These are phyloP conservation scores for Hemiprocne comata DNA, from an alignment of 2,113 vertebrate genomes.

Conservation along the genomic window DNA sequence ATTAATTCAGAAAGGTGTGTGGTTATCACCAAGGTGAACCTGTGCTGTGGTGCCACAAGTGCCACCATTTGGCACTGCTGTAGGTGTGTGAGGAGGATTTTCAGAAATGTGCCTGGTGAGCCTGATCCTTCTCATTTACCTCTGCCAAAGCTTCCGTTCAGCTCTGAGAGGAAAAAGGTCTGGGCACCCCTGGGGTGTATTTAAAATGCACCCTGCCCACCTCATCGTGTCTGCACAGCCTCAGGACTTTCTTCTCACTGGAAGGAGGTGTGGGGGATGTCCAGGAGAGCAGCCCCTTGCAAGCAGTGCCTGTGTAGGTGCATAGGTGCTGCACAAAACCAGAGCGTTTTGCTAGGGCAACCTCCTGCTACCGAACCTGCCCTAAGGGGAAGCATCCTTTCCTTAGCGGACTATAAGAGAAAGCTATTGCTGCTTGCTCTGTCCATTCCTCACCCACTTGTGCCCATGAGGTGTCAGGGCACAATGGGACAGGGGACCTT, in stretches of 20 bases:
- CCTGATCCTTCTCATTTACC: background rate
- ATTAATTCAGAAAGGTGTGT: background rate
- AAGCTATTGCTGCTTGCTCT: background rate
- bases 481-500: background rate
- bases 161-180: background rate
- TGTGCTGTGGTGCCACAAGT: fast-evolving
- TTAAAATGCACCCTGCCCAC: fast-evolving
- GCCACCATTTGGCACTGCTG: background rate
- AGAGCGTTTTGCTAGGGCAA: background rate
- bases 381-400: background rate
- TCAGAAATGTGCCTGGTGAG: fast-evolving
- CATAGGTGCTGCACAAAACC: background rate
- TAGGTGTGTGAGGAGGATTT: background rate
- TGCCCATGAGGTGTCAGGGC: background rate
- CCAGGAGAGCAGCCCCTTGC: background rate
- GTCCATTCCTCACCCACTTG: fast-evolving
- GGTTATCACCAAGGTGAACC: fast-evolving
- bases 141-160: background rate
- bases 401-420: background rate
- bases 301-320: background rate
- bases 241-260: background rate
- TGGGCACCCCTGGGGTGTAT: background rate
- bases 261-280: background rate
- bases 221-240: background rate
- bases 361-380: background rate